Evolutionary conservation across 2,113 vertebrate species (phyloP).

Genomic region (Dicerorhinus sumatrensis): DNA sequence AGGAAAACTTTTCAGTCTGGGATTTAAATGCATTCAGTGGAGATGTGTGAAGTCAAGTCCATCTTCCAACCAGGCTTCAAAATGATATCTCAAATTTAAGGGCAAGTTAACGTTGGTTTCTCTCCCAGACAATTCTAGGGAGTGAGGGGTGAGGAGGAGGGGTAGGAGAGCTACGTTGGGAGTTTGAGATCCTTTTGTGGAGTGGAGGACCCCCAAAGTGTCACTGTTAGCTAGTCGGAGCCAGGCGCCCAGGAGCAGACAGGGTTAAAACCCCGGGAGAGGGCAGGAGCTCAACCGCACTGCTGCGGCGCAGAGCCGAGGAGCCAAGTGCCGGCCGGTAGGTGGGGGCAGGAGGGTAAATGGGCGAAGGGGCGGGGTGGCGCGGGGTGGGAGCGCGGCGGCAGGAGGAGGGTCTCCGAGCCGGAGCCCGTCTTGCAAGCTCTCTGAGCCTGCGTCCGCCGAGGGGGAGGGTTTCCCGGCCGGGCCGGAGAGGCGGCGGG

Average conservation of each 20-base stretch:
- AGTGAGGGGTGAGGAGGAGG: too few relatives aligned
- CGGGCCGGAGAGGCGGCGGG: slow-evolving; percentile 8
- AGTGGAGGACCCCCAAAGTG: not conserved
- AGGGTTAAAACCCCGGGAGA: not conserved
- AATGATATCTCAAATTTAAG: not conserved
- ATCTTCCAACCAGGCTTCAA: not conserved
- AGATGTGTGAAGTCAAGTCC: not conserved
- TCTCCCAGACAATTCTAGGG: not conserved
- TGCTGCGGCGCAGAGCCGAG: accelerated
- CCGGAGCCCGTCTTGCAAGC: not conserved
- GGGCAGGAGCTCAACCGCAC: not conserved
- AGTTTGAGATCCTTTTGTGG: not conserved
- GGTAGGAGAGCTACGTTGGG: not conserved
- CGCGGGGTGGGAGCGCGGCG: not conserved
- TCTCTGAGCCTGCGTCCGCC: slow-evolving; percentile 55
- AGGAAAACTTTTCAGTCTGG: not conserved
- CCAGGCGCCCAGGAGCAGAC: accelerated
- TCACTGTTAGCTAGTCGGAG: accelerated
- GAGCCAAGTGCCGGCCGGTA: not conserved
- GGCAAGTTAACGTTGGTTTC: not conserved
- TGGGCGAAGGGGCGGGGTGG: slow-evolving; percentile 12
- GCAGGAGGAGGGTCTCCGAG: slow-evolving; percentile 46
- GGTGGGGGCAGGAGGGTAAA: not conserved
- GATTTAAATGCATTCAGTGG: not conserved
- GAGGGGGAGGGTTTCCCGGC: slow-evolving; percentile 70